Evolutionary conservation across 2,888 invertebrate genomes (phyloP).

Genomic region (Caradrina kadenii): DNA sequence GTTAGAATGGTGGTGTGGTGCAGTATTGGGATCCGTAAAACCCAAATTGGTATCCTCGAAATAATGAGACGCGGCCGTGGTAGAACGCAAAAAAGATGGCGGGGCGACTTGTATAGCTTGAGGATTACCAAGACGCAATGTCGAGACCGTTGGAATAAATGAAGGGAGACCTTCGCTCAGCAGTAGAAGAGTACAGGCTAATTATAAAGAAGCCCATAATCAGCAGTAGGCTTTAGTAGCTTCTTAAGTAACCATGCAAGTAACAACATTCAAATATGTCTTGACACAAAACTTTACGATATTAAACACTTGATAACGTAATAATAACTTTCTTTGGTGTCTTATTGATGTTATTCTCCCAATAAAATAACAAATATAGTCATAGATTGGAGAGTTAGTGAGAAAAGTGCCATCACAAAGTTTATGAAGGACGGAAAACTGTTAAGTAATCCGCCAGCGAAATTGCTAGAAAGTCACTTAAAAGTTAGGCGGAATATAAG

Average conservation of each 20-base stretch:
- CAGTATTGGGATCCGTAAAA: too few species aligned
- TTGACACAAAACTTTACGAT: not conserved
- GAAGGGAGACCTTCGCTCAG: too few species aligned
- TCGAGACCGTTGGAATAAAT: too few species aligned
- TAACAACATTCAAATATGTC: not conserved
- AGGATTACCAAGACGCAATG: too few species aligned
- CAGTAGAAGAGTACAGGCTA: too few species aligned
- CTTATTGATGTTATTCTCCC: not conserved
- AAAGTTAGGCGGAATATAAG: constrained; percentile 1
- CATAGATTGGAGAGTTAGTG: not conserved
- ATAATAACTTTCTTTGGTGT: not conserved
- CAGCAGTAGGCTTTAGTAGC: too few species aligned
- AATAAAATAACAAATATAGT: not conserved
- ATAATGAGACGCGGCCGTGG: too few species aligned
- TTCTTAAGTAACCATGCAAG: not conserved
- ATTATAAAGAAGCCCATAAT: not conserved
- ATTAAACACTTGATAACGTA: not conserved
- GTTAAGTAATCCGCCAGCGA: constrained; percentile 11
- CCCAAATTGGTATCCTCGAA: too few species aligned
- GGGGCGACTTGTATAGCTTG: too few species aligned
- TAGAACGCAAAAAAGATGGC: too few species aligned
- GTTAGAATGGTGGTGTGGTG: too few species aligned
- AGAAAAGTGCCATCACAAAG: constrained; percentile 11
- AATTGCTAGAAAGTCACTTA: constrained; percentile 19
- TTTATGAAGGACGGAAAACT: not conserved